These are phyloP conservation scores for Chrysotoxum bicinctum DNA, from an alignment of 2,888 invertebrate species.

Conservation along the genomic window DNA sequence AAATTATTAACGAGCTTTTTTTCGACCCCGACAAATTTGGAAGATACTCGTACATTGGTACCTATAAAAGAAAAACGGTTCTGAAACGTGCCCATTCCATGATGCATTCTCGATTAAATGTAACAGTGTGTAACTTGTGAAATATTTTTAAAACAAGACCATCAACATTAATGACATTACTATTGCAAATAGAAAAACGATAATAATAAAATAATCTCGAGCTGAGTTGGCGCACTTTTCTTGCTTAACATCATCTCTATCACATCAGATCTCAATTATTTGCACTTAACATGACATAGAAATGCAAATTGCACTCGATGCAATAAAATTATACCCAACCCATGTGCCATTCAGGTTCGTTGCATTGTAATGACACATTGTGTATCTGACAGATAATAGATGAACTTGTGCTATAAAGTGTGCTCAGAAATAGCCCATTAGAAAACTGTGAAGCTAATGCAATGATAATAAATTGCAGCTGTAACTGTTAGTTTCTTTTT, in stretches of 20 bases:
- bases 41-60: too few species aligned
- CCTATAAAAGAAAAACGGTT: too few species aligned
- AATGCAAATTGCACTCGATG: slow-evolving; percentile 45
- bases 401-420: slow-evolving; percentile 48
- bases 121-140: too few species aligned
- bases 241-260: slow-evolving; percentile 29
- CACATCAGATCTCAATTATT: slow-evolving; percentile 16
- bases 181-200: slow-evolving; percentile 13
- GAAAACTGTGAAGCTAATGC: neutral
- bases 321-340: slow-evolving; percentile 43
- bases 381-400: slow-evolving; percentile 33
- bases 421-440: slow-evolving; percentile 27
- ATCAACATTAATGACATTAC: neutral
- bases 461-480: neutral
- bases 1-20: too few species aligned
- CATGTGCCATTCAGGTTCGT: slow-evolving; percentile 26
- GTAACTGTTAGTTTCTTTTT: neutral
- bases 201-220: slow-evolving; percentile 4
- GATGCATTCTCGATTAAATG: neutral
- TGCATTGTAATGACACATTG: slow-evolving; percentile 24
- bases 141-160: neutral
- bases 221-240: slow-evolving; percentile 11
- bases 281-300: slow-evolving; percentile 37
- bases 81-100: neutral
- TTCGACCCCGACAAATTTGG: too few species aligned